Percentiles rank a stretch among this genome's conserved stretches.
Conservation (phyloP, 2,113 vertebrate species). For the Leptosomus discolor region DNA sequence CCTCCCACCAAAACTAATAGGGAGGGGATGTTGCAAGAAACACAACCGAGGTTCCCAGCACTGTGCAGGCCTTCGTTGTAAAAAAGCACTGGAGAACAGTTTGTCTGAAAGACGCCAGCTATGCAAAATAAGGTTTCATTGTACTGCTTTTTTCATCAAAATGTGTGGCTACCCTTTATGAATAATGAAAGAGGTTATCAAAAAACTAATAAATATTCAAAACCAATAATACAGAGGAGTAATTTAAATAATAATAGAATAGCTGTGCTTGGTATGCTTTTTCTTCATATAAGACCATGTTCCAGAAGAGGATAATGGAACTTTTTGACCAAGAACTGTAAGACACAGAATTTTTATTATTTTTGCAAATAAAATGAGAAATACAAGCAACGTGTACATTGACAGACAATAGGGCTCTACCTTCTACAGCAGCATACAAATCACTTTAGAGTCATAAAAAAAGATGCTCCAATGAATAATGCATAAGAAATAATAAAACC, state of each 20-base stretch:
- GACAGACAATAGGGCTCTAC: not conserved
- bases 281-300: not conserved
- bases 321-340: not conserved
- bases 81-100: not conserved
- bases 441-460: slow-evolving; percentile 36
- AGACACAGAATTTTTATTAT: slow-evolving; percentile 10
- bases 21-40: not conserved
- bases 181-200: slow-evolving; percentile 61
- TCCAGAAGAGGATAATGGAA: slow-evolving; percentile 19
- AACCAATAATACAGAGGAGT: slow-evolving; percentile 35
- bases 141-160: slow-evolving; percentile 21
- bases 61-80: not conserved
- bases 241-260: slow-evolving; percentile 64
- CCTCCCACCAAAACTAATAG: not conserved
- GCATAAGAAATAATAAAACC: not conserved
- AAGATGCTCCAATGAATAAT: not conserved
- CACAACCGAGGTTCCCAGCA: not conserved
- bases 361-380: slow-evolving; percentile 32
- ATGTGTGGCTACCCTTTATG: slow-evolving; percentile 12
- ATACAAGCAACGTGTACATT: not conserved
- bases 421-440: slow-evolving; percentile 3
- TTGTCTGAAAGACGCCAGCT: not conserved
- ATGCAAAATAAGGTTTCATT: slow-evolving; percentile 27
- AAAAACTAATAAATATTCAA: slow-evolving; percentile 70
- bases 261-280: slow-evolving; percentile 9